A percentile compares a stretch with the other conserved stretches of the same genome.
phyloP scores from a whole-genome alignment of 2,888 invertebrate species.

The Cryptus viduatorius region DNA sequence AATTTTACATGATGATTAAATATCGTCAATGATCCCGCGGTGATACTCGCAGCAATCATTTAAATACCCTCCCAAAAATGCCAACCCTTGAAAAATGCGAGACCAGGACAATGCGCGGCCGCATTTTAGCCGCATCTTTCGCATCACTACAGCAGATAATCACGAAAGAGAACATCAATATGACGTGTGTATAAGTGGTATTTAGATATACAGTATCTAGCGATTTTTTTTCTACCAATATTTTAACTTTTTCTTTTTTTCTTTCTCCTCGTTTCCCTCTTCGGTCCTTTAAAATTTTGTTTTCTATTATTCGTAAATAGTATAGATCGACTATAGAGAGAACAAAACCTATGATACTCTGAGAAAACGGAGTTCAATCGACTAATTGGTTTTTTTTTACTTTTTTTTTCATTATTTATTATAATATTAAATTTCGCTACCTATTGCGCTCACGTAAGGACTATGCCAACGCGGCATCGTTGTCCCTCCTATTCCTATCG shows the following conservation, averaged over 20 bases:
- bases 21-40: constrained; percentile 25
- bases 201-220: constrained; percentile 32
- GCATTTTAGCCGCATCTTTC: constrained; percentile 20
- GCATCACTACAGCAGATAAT: constrained; percentile 45
- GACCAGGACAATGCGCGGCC: constrained; percentile 43
- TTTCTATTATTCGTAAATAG: constrained; percentile 28
- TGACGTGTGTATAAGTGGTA: constrained; percentile 58
- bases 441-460: constrained; percentile 82
- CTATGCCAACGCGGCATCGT: constrained; percentile 82
- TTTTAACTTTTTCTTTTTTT: not conserved
- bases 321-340: constrained; percentile 18
- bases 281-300: constrained; percentile 12
- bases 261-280: not conserved
- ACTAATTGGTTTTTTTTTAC: constrained; percentile 27
- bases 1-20: constrained; percentile 49
- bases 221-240: constrained; percentile 22
- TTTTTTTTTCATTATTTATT: not conserved
- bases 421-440: constrained; percentile 81
- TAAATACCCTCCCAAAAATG: not conserved
- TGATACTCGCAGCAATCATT: constrained; percentile 31
- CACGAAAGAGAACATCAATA: constrained; percentile 65
- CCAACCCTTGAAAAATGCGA: constrained; percentile 34
- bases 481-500: constrained; percentile 65
- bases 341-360: not conserved
- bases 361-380: constrained; percentile 8